Conservation (phyloP, 1,140 invertebrate genomes). For the Galleria mellonella region DNA sequence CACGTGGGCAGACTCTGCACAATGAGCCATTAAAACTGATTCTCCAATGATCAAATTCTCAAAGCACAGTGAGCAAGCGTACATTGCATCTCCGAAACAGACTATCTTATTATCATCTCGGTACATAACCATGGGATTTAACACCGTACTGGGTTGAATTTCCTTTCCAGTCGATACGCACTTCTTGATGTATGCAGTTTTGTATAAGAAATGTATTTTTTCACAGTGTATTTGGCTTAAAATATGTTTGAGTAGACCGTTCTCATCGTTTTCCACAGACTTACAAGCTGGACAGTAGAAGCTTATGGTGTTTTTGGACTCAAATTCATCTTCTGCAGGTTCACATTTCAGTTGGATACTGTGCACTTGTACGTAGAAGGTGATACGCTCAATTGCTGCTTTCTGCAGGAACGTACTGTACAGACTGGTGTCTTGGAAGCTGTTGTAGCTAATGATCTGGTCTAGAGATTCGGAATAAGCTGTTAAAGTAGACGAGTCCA, state of each 20-base stretch:
- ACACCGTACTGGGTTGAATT: constrained; percentile 57
- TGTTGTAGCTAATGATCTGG: constrained; percentile 51
- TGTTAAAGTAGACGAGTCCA: constrained; percentile 49
- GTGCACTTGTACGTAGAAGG: constrained; percentile 61
- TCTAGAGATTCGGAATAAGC: constrained; percentile 60
- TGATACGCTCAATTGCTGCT: constrained; percentile 53
- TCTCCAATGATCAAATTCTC: constrained; percentile 58
- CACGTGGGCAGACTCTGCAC: constrained; percentile 33
- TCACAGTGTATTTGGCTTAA: constrained; percentile 52
- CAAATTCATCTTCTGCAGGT: constrained; percentile 14
- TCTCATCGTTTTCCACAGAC: constrained; percentile 37
- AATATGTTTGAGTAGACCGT: constrained; percentile 48
- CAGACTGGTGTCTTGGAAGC: constrained; percentile 47
- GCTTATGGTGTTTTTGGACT: constrained; percentile 31
- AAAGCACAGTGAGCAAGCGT: constrained; percentile 61
- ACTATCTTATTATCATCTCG: constrained; percentile 66
- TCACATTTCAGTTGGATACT: constrained; percentile 49
- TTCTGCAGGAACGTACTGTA: constrained; percentile 44
- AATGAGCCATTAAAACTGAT: constrained; percentile 56
- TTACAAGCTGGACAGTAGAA: constrained; percentile 53
- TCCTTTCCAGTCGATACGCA: constrained; percentile 50
- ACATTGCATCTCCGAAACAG: constrained; percentile 60
- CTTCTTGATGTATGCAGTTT: constrained; percentile 63
- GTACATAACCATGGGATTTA: constrained; percentile 64
- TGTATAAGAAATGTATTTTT: constrained; percentile 62